Conservation (phyloP, 1,140 invertebrate species). For the Lucilia cuprina region DNA sequence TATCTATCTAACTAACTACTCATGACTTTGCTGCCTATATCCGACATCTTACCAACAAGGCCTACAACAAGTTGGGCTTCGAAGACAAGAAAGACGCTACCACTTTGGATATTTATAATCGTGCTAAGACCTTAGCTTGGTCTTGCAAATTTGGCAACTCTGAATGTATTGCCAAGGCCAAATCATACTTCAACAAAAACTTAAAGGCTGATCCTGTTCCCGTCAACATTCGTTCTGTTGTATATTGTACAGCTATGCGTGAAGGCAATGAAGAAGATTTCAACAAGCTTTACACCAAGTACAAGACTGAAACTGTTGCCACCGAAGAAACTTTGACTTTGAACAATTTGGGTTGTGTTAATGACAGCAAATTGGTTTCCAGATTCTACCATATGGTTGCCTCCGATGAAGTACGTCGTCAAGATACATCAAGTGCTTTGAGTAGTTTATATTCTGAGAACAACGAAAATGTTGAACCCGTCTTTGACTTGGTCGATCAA, state of each 20-base stretch:
- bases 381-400: constrained; percentile 52
- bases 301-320: constrained; percentile 63
- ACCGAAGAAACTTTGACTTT: constrained; percentile 68
- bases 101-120: constrained; percentile 58
- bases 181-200: constrained; percentile 50
- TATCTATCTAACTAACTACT: background rate
- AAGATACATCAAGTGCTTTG: constrained; percentile 61
- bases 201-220: constrained; percentile 50
- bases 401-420: constrained; percentile 59
- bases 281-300: constrained; percentile 65
- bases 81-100: constrained; percentile 40
- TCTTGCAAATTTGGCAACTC: constrained; percentile 64
- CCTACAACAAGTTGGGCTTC: constrained; percentile 54
- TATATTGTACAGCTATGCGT: constrained; percentile 68
- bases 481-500: constrained; percentile 64
- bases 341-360: constrained; percentile 68
- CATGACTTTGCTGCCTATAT: constrained; percentile 50
- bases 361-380: constrained; percentile 58
- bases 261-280: constrained; percentile 64
- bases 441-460: constrained; percentile 61
- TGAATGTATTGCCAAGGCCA: constrained; percentile 62
- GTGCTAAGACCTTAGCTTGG: constrained; percentile 63
- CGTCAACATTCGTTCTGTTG: constrained; percentile 67
- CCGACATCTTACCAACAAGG: constrained; percentile 45
- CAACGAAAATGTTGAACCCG: constrained; percentile 61